Percentiles rank a stretch among this genome's conserved stretches.
phyloP scores from a whole-genome alignment of 1,140 invertebrate genomes.

The Diorhabda elongata region DNA sequence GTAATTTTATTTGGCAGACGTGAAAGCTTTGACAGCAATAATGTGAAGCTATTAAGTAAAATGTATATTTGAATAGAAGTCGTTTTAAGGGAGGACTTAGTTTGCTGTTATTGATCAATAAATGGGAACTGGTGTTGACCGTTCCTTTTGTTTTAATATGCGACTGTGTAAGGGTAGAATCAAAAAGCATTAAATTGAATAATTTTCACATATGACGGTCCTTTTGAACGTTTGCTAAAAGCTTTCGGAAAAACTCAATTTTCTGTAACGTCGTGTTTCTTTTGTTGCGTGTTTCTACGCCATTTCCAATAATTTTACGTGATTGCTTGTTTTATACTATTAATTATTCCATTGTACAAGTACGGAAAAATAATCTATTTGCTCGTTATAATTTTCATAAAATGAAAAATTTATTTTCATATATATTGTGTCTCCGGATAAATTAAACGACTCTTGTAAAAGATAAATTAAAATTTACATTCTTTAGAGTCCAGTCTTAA shows the following conservation, averaged over 20 bases:
- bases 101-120: conserved; percentile 7
- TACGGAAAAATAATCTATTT: no score
- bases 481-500: no score
- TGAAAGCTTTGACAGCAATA: conserved; percentile 26
- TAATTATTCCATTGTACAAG: no score
- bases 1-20: conserved; percentile 14
- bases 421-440: no score
- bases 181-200: conserved; percentile 8
- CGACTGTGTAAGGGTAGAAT: conserved; percentile 4
- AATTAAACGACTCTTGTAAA: no score
- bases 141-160: conserved; percentile 6
- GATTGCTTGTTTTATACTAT: no score
- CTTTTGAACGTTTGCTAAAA: conserved; percentile 12
- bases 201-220: conserved; percentile 6
- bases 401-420: no score
- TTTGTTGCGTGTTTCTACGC: no score
- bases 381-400: no score
- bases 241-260: conserved; percentile 5
- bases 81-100: conserved; percentile 5
- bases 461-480: no score
- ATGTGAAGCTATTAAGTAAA: conserved; percentile 23
- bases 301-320: no score
- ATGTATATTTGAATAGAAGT: conserved; percentile 21
- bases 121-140: conserved; percentile 5
- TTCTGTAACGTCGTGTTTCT: neutral